Conservation (phyloP, 1,140 invertebrate species). For the Asobara japonica region DNA sequence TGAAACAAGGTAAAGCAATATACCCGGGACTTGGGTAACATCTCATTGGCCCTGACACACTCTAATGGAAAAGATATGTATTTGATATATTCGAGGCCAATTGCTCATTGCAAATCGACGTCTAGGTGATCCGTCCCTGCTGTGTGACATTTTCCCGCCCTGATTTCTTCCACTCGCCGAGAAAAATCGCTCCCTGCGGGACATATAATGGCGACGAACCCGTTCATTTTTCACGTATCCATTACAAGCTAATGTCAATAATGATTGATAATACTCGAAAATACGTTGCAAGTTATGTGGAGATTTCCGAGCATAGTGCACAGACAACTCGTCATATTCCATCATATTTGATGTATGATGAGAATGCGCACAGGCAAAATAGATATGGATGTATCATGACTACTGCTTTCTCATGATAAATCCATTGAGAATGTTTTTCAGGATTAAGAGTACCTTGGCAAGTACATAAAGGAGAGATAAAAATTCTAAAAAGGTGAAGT, state of each 20-base stretch:
- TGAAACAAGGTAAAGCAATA: slow-evolving; percentile 24
- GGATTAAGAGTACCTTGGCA: slow-evolving; percentile 18
- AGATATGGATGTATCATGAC: slow-evolving; percentile 13
- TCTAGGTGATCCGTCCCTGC: neutral
- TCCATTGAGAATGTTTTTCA: slow-evolving; percentile 25
- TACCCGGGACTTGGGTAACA: slow-evolving; percentile 25
- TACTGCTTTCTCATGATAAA: slow-evolving; percentile 33
- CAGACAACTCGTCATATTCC: neutral
- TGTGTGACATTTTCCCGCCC: neutral
- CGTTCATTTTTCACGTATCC: neutral
- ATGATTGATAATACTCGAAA: neutral
- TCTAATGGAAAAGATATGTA: slow-evolving; percentile 44
- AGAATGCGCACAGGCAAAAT: neutral
- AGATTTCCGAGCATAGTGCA: neutral
- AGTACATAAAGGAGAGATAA: neutral
- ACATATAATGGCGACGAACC: neutral
- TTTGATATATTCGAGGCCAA: slow-evolving; percentile 29
- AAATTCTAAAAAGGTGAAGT: neutral
- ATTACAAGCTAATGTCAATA: slow-evolving; percentile 1
- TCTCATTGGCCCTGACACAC: slow-evolving; percentile 29
- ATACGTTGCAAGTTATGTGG: neutral
- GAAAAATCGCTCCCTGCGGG: neutral
- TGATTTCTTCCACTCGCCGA: neutral
- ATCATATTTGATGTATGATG: neutral
- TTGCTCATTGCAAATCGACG: slow-evolving; percentile 17